These are phyloP conservation scores for Himalopsyche kuldschensis DNA, from an alignment of 2,888 invertebrate genomes.

Conservation along the genomic window DNA sequence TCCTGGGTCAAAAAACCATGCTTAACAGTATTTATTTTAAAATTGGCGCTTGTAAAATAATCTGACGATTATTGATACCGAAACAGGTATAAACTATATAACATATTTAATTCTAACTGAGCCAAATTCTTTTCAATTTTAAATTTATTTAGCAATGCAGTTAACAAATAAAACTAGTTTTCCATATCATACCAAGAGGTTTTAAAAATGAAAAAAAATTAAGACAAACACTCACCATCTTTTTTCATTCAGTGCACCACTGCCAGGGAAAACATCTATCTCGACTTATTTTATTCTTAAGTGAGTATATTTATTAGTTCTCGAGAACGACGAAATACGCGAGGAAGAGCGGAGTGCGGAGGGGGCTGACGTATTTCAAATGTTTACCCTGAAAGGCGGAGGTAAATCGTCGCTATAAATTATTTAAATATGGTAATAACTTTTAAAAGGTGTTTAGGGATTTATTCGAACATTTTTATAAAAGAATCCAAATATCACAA, in stretches of 20 bases:
- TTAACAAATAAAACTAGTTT: too few relatives aligned
- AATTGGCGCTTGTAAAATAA: too few relatives aligned
- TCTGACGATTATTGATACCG: too few relatives aligned
- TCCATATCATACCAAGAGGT: too few relatives aligned
- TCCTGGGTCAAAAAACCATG: too few relatives aligned
- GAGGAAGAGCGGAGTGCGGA: not conserved
- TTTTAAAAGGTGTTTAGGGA: not conserved
- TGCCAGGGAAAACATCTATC: not conserved
- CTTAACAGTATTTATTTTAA: too few relatives aligned
- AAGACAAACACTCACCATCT: too few relatives aligned
- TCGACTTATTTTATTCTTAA: conserved; percentile 26
- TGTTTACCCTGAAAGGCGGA: not conserved
- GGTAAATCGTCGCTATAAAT: not conserved
- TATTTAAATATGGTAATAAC: not conserved
- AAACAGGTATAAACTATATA: too few relatives aligned
- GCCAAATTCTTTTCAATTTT: too few relatives aligned
- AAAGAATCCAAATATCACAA: not conserved
- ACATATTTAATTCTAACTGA: too few relatives aligned
- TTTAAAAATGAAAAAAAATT: too few relatives aligned
- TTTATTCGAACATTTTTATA: not conserved
- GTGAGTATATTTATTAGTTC: conserved; percentile 22
- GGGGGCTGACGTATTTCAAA: not conserved
- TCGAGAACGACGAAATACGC: conserved; percentile 12
- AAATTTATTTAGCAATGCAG: too few relatives aligned
- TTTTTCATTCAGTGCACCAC: not conserved